These are phyloP conservation scores for Chrysina gloriosa DNA, from an alignment of 2,888 invertebrate species.

Conservation along the genomic window DNA sequence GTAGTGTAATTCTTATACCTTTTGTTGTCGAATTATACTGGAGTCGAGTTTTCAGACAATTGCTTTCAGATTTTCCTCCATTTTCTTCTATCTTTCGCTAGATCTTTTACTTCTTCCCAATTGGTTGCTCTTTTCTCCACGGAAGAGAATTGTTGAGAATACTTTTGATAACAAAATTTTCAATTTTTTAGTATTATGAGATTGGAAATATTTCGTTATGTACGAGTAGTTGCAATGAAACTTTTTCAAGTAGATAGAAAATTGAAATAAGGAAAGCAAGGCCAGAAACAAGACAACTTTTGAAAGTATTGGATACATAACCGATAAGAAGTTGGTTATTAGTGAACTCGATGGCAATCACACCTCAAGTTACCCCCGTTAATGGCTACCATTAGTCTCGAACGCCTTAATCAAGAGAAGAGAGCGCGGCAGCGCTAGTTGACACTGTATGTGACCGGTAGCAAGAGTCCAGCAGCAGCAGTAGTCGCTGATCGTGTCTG, in stretches of 20 bases:
- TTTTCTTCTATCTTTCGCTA: too few relatives aligned
- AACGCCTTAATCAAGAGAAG: conserved; percentile 55
- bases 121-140: too few relatives aligned
- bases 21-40: too few relatives aligned
- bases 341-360: conserved; percentile 52
- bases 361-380: conserved; percentile 55
- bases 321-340: conserved; percentile 45
- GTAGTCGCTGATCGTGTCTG: conserved; percentile 60
- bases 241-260: neutral
- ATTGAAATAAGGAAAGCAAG: neutral
- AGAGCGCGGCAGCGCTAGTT: conserved; percentile 47
- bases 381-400: conserved; percentile 55
- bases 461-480: conserved; percentile 41
- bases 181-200: too few relatives aligned
- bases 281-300: conserved; percentile 9
- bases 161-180: too few relatives aligned
- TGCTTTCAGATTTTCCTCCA: too few relatives aligned
- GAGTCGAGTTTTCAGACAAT: too few relatives aligned
- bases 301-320: conserved; percentile 37
- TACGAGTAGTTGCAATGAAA: neutral
- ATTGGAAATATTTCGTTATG: neutral
- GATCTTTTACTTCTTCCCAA: too few relatives aligned
- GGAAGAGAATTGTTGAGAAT: too few relatives aligned
- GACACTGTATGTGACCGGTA: conserved; percentile 49
- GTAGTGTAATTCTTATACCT: too few relatives aligned